Base-by-base conservation (phyloP, 1,140 invertebrate species). In the Orius insidiosus region DNA sequence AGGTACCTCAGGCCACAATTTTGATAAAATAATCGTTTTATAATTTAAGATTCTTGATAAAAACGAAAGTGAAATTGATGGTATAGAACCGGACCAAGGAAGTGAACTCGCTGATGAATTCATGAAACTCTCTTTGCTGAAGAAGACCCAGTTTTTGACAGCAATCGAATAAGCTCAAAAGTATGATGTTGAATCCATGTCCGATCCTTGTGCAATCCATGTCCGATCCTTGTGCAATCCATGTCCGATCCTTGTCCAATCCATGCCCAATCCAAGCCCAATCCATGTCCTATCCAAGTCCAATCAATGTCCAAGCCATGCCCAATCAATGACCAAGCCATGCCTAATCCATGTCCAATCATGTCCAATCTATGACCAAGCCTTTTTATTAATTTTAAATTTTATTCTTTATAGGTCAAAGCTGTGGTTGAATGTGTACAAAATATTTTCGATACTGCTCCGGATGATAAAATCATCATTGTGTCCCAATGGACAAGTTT, bases 401-500 rank as follows among this genome's bases (percentile, higher is more conserved):
- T 7, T 24, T 24, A 3, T 24, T 24, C 24, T 24, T 24, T 58
- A 42, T 47, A 74, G 71, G 72, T 84, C 32, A 56, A 62, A 7
- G 64, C 67, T 2, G 65, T 80, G 4, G 58, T 83, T 35, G 59
- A 75, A 5, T 68, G 69, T 31, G 54, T 83, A 0, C 55, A 70
- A 36, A 59, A 71, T 37, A 67, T 63, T 11, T 62, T 80, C n/a
- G 55, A 79, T 13, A 18, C 53, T 14, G 54, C 56, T 16, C 13
- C 14, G 53, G 60, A 63, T n/a, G 79, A 85, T 47, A 85, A 85
- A 58, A 68, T 71, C n/a, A 76, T 92, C 2, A 68, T 92, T 5
- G 84, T 93, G 1, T 90, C 86, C 0, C 85, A 92, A 58, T 93
- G 85, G 85, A 78, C 82, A 0, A 71, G 70, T 1, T 72, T 86